Conservation (phyloP, 2,888 invertebrate species). For the Xestobium rufovillosum region DNA sequence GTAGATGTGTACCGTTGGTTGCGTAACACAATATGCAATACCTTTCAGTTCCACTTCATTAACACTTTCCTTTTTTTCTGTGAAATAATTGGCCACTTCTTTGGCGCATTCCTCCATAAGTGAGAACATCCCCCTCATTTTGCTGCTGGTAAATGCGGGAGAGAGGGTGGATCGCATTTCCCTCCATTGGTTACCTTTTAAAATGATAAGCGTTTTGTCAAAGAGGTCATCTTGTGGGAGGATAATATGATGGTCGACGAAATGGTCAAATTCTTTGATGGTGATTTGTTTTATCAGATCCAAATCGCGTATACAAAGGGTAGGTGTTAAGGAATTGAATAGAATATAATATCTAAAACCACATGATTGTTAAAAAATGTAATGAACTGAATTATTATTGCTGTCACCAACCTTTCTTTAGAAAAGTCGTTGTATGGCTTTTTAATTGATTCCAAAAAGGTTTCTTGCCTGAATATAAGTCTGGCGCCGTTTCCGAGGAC, state of each 20-base stretch:
- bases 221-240: constrained; percentile 31
- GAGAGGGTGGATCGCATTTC: constrained; percentile 43
- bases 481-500: too few species aligned
- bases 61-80: constrained; percentile 20
- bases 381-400: background rate
- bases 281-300: constrained; percentile 53
- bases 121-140: constrained; percentile 35
- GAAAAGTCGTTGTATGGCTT: constrained; percentile 22
- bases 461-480: too few species aligned
- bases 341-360: constrained; percentile 27
- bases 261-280: constrained; percentile 53
- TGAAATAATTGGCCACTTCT: constrained; percentile 26
- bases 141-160: constrained; percentile 37
- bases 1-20: too few species aligned
- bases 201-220: background rate
- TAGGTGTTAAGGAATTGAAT: constrained; percentile 35
- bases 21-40: too few species aligned
- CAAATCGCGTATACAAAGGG: constrained; percentile 48
- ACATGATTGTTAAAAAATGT: constrained; percentile 15
- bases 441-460: constrained; percentile 21
- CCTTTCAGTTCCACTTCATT: constrained; percentile 27
- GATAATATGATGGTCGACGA: constrained; percentile 41
- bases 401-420: constrained; percentile 23
- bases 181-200: constrained; percentile 30
- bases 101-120: constrained; percentile 29